Conservation (phyloP, 2,888 invertebrate species). For the Papilio elwesi region DNA sequence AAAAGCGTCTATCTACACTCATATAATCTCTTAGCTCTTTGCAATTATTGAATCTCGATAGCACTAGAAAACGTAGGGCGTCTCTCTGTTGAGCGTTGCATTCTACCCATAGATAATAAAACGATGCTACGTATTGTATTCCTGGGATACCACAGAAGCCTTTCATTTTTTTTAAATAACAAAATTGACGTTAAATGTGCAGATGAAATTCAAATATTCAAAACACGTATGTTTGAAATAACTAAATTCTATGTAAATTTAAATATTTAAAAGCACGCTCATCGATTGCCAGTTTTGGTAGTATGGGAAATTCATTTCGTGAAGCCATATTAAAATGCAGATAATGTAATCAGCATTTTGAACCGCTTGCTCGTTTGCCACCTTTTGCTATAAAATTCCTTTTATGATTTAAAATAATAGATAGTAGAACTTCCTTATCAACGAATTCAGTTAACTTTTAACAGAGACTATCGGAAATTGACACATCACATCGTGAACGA, state of each 20-base stretch:
- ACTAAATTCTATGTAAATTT: conserved; percentile 18
- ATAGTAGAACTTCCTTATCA: no score
- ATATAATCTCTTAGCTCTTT: no score
- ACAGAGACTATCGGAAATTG: no score
- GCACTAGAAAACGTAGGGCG: no score
- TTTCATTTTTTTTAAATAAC: not conserved
- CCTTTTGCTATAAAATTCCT: no score
- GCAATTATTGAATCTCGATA: no score
- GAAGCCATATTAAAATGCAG: conserved; percentile 59
- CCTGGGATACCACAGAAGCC: conserved; percentile 5
- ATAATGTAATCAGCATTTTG: not conserved
- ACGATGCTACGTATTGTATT: not conserved
- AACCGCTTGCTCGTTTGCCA: no score
- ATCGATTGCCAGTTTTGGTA: conserved; percentile 49
- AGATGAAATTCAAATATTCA: conserved; percentile 13
- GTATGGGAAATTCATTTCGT: conserved; percentile 69
- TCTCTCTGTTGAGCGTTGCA: no score
- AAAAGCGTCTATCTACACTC: no score
- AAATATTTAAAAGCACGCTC: not conserved
- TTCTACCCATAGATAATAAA: no score
- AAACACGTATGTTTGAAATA: conserved; percentile 11
- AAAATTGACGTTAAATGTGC: not conserved
- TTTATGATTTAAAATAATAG: no score
- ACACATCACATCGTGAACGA: no score
- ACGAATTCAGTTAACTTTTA: not conserved